Conservation (phyloP, 2,888 invertebrate species). For the Micropterix aruncella region DNA sequence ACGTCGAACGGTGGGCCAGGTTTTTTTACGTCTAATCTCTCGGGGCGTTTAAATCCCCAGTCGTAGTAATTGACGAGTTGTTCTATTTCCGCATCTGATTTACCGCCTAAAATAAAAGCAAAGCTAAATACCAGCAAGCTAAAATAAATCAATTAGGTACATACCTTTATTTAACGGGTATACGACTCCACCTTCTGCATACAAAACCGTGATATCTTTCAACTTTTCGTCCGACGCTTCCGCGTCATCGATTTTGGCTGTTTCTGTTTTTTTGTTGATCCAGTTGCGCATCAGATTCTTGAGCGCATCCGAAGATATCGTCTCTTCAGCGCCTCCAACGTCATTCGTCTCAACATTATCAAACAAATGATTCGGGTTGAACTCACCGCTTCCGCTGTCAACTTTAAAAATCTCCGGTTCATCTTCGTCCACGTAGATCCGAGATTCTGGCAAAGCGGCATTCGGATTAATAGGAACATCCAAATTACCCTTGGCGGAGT, state of each 20-base stretch:
- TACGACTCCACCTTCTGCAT: slow-evolving; percentile 3
- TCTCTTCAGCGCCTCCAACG: too few relatives aligned
- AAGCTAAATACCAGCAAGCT: too few relatives aligned
- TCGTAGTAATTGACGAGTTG: slow-evolving; percentile 46
- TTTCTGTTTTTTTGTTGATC: too few relatives aligned
- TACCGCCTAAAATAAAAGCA: slow-evolving; percentile 7
- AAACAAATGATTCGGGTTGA: slow-evolving; percentile 17
- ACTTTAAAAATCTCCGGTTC: slow-evolving; percentile 27
- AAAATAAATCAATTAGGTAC: background rate
- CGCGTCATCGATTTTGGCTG: background rate
- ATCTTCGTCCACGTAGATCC: slow-evolving; percentile 42
- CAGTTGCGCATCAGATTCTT: too few relatives aligned
- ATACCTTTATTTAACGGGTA: slow-evolving; percentile 2
- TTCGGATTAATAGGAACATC: slow-evolving; percentile 16
- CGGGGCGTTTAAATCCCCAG: slow-evolving; percentile 74
- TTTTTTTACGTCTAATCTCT: slow-evolving; percentile 86
- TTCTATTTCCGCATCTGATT: slow-evolving; percentile 36
- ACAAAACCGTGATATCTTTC: background rate
- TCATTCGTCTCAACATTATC: too few relatives aligned
- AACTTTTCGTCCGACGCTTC: background rate
- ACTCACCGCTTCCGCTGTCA: slow-evolving; percentile 31
- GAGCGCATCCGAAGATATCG: too few relatives aligned
- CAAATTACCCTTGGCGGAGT: slow-evolving; percentile 38
- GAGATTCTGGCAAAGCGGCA: slow-evolving; percentile 31
- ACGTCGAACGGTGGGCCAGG: slow-evolving; percentile 76